Evolutionary conservation across 2,113 vertebrate species (phyloP), one percentile per base, ranked within the genome.

Genomic region (Gila orcuttii): DNA sequence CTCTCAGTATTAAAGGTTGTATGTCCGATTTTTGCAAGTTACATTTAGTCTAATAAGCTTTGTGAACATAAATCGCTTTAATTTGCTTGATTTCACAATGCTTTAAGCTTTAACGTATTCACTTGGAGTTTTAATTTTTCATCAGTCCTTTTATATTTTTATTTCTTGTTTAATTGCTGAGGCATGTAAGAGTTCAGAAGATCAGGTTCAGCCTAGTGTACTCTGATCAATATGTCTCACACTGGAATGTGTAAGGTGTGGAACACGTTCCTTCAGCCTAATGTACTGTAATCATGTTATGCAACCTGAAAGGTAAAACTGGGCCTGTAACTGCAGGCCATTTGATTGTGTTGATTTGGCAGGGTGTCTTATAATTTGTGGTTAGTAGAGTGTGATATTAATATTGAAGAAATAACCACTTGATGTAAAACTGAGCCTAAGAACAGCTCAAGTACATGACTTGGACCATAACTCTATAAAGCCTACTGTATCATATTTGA

Each of bases 191-290:
- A 50, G 25, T 55, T 33, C 50, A 77, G 47, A 50, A 52, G 75
- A 77, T 52, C 75, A 52, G 74, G 15, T 50, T 77, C 45, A 47
- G 79, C 17, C 50, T 66, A 25, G 39, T 81, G 60, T 50, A 82
- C 42, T 28, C 60, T 82, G 28, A 52, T 82, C 62, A 33, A 50
- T 68, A 50, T 50, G 31, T 23, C 79, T 47, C 23, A 21, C 17
- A 19, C 39, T 12, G 60, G 60, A 50, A 82, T 82, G 62, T 68
- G 25, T 69, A 82, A 82, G 62, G 79, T 82, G 79, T 82, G 79
- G 62, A 82, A 2, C 42, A 69, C 25, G 42, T 81, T 81, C 60
- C 60, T 50, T 45, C 60, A 66, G 60, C 39, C 25, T n/a, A 21
- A n/a, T 80, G 59, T 47, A 50, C 45, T 55, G 19, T 69, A 69